These are phyloP conservation scores for Drosophila yooni DNA, from an alignment of 2,888 invertebrate species.

Conservation along the genomic window DNA sequence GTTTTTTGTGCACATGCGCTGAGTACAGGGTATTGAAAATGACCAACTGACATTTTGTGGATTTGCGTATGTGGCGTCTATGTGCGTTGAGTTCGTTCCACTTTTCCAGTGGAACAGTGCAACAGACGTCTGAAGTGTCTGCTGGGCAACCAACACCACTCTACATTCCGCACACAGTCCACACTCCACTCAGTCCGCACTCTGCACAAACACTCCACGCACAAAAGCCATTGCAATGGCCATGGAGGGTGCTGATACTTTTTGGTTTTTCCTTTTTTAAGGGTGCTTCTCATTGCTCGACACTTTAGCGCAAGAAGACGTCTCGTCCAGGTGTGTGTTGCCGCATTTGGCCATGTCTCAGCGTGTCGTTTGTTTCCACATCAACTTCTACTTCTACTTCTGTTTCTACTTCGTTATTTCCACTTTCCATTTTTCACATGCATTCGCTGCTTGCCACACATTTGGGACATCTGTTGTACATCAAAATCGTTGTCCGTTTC, in stretches of 20 bases:
- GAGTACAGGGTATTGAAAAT: constrained; percentile 23
- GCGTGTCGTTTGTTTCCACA: constrained; percentile 23
- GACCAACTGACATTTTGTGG: constrained; percentile 37
- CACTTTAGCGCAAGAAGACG: constrained; percentile 56
- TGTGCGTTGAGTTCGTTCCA: constrained; percentile 59
- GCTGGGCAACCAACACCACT: constrained; percentile 25
- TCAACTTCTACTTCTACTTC: neutral
- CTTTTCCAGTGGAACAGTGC: constrained; percentile 49
- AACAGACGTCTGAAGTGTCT: constrained; percentile 56
- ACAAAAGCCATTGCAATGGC: constrained; percentile 22
- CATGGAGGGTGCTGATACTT: constrained; percentile 13
- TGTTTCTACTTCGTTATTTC: constrained; percentile 30
- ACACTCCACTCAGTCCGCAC: neutral
- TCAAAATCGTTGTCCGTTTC: neutral
- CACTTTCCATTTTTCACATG: constrained; percentile 65
- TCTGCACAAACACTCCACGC: constrained; percentile 1
- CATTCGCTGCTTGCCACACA: constrained; percentile 46
- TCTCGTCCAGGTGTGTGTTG: constrained; percentile 68
- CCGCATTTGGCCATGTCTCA: constrained; percentile 12
- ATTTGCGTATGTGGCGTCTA: constrained; percentile 47
- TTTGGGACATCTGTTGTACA: constrained; percentile 63
- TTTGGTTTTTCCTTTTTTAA: constrained; percentile 57
- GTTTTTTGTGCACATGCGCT: neutral
- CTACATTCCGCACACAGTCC: neutral
- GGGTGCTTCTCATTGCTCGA: constrained; percentile 65